Evolutionary conservation across 2,888 invertebrate genomes (phyloP), one percentile per base, ranked within the genome.

Genomic region (Drosophila greeni): DNA sequence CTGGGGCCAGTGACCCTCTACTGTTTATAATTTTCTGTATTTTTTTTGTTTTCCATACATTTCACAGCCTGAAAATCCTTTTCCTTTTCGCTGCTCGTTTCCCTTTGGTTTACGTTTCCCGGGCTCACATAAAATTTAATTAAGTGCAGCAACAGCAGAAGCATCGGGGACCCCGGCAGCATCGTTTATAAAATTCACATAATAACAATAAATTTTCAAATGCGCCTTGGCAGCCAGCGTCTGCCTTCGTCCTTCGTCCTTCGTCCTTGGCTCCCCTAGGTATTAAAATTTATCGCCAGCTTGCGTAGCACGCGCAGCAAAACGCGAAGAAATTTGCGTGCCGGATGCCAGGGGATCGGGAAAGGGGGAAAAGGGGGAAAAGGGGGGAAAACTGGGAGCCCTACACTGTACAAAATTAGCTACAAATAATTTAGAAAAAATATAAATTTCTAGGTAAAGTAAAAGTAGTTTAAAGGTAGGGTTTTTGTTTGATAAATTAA

Each of bases 141-240:
- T 81, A 81, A 81, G 76, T 82, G 80, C 80, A 84, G 70, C 82
- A 84, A 84, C 74, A 82, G 34, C 39, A 65, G 51, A 56, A 59
- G 64, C 73, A 78, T 51, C 51, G 45, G 51, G 54, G 47, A 54
- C 42, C 33, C 62, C 33, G 55, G 54, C 56, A 72, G 53, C 80
- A 72, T 73, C 80, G 76, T 84, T 84, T 84, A 84, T 84, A 84
- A 84, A 84, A 84, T 82, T 82, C 82, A 80, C 82, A 82, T 84
- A 82, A 82, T 84, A 84, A 82, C 84, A 84, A 82, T 82, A 82
- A 82, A 82, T 82, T 82, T 73, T 75, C 74, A 82, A 80, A 78
- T 72, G 82, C 82, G 75, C 75, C 73, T 39, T 71, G 55, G 49
- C 69, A 66, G 71, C 59, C 59, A 60, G 36, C 43, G 39, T 40